phyloP scores from a whole-genome alignment of 1,140 invertebrate genomes.

The Ridgeia piscesae region DNA sequence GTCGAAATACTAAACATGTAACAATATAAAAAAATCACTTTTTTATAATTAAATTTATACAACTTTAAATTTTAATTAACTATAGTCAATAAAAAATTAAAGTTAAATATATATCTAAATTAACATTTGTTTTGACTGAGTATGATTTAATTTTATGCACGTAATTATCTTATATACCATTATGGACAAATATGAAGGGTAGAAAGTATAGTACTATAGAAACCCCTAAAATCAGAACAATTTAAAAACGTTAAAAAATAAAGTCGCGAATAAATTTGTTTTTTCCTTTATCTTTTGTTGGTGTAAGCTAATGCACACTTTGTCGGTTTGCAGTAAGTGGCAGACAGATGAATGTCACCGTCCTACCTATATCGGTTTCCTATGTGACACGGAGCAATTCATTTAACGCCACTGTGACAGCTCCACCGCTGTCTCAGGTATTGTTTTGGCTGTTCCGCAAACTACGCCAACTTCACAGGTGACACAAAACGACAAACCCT shows the following conservation, averaged over 20 bases:
- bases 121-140: too few species aligned
- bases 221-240: background rate
- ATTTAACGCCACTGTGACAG: background rate
- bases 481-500: background rate
- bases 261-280: background rate
- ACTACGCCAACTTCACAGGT: background rate
- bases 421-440: background rate
- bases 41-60: too few species aligned
- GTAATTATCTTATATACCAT: too few species aligned
- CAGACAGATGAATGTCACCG: background rate
- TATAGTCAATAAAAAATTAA: too few species aligned
- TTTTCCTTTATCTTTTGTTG: background rate
- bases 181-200: too few species aligned
- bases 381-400: background rate
- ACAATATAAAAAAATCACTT: too few species aligned
- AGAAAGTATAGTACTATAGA: too few species aligned
- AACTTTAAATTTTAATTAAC: too few species aligned
- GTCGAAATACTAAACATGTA: too few species aligned
- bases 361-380: background rate
- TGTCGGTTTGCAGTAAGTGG: background rate
- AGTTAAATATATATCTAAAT: too few species aligned
- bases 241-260: background rate
- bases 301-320: background rate
- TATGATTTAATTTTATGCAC: too few species aligned
- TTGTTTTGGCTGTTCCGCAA: background rate